Evolutionary conservation across 2,797 vertebrate species (phyloP).

Genomic region (Oceanodroma leucorhoa): DNA sequence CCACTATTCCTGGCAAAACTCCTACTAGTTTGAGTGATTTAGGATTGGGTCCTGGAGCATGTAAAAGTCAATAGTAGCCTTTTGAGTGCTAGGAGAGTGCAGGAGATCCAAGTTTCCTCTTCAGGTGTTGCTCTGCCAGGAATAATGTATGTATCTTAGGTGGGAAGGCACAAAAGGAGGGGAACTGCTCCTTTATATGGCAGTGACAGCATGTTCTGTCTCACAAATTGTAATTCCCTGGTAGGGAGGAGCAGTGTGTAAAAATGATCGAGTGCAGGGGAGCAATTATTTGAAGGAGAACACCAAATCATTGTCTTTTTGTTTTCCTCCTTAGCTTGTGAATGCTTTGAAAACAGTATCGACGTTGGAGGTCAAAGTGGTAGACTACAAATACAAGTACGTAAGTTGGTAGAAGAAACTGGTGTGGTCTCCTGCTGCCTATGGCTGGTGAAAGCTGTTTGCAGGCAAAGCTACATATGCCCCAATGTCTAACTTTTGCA

Average conservation of each 20-base stretch:
- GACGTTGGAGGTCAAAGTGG: slow-evolving; percentile 88
- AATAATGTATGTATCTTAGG: rapidly evolving
- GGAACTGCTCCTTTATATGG: neutral
- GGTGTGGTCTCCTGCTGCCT: neutral
- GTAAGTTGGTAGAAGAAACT: slow-evolving; percentile 23
- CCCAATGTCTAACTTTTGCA: neutral
- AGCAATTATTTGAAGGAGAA: neutral
- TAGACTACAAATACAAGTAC: slow-evolving; percentile 98
- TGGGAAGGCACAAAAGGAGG: neutral
- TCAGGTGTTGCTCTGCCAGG: neutral
- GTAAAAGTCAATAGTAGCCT: neutral
- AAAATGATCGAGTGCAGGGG: neutral
- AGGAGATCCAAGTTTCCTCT: neutral
- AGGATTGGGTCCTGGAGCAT: neutral
- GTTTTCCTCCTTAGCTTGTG: slow-evolving; percentile 82
- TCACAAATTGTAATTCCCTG: neutral
- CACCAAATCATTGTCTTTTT: neutral
- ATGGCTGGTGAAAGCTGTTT: neutral
- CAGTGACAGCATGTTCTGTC: neutral
- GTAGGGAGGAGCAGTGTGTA: neutral
- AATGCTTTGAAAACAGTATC: slow-evolving; percentile 90
- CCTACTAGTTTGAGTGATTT: neutral
- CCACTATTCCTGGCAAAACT: neutral
- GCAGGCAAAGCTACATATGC: neutral
- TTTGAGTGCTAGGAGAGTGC: neutral